Conservation (phyloP, 2,113 vertebrate species). For the Anarrhichthys ocellatus region DNA sequence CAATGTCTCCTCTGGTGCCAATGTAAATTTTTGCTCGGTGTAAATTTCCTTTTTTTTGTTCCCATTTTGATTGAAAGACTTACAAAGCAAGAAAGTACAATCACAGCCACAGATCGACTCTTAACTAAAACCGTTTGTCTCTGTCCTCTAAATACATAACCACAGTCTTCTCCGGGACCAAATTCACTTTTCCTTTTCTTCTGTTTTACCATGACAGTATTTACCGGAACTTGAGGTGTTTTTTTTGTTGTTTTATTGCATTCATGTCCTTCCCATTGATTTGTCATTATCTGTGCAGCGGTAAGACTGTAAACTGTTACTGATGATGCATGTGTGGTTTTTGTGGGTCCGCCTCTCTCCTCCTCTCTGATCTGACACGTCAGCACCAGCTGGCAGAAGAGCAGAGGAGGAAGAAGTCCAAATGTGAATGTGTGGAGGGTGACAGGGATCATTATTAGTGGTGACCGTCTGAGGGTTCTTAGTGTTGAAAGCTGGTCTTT, state of each 20-base stretch:
- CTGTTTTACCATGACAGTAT: constrained; percentile 68
- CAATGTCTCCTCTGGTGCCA: constrained; percentile 40
- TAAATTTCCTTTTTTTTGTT: constrained; percentile 34
- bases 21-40: constrained; percentile 31
- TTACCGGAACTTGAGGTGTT: constrained; percentile 59
- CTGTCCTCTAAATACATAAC: constrained; percentile 14
- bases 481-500: constrained; percentile 59
- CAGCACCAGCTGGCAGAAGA: constrained; percentile 66
- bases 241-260: constrained; percentile 21
- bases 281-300: constrained; percentile 61
- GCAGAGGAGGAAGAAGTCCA: constrained; percentile 54
- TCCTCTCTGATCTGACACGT: constrained; percentile 64
- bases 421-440: constrained; percentile 72
- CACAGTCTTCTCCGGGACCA: constrained; percentile 54
- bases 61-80: constrained; percentile 42
- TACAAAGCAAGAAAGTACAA: constrained; percentile 13
- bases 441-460: constrained; percentile 49
- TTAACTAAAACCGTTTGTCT: constrained; percentile 20
- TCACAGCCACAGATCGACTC: constrained; percentile 22
- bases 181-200: constrained; percentile 33
- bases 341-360: constrained; percentile 54
- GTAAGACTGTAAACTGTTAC: constrained; percentile 52
- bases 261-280: constrained; percentile 29
- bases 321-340: constrained; percentile 55
- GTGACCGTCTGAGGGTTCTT: constrained; percentile 60